A percentile compares a stretch with the other conserved stretches of the same genome.
phyloP scores from a whole-genome alignment of 2,797 vertebrate genomes.

The Morus bassanus region DNA sequence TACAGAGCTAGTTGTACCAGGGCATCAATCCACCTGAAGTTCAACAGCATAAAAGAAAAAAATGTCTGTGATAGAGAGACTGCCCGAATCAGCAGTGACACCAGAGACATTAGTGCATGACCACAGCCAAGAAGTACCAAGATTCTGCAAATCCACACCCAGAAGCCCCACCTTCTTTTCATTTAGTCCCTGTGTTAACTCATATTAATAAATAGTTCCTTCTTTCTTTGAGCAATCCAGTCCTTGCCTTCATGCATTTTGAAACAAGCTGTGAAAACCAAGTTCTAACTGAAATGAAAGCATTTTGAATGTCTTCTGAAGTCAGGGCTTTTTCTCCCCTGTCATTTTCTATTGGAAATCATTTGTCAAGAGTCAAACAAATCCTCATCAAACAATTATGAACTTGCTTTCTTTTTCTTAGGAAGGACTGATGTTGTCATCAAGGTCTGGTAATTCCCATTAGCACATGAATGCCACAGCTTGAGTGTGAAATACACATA shows the following conservation, averaged over 20 bases:
- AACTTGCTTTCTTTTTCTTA: neutral
- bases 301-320: neutral
- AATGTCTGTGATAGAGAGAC: neutral
- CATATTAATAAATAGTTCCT: neutral
- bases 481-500: neutral
- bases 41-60: neutral
- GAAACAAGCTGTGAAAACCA: neutral
- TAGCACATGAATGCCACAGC: constrained; percentile 1
- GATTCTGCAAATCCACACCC: neutral
- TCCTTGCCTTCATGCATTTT: neutral
- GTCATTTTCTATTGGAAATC: neutral
- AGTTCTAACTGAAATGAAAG: neutral
- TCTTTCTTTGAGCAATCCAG: neutral
- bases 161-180: neutral
- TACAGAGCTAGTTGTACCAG: neutral
- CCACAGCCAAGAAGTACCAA: neutral
- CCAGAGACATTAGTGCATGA: neutral
- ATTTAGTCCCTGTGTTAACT: neutral
- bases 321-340: neutral
- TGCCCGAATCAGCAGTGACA: neutral
- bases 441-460: neutral
- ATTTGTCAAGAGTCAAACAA: neutral
- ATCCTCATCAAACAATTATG: neutral
- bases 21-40: neutral
- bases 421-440: neutral